Evolutionary conservation across 1,140 invertebrate species (phyloP), one percentile per base, ranked within the genome.

Genomic region (Dendroctonus ponderosae): DNA sequence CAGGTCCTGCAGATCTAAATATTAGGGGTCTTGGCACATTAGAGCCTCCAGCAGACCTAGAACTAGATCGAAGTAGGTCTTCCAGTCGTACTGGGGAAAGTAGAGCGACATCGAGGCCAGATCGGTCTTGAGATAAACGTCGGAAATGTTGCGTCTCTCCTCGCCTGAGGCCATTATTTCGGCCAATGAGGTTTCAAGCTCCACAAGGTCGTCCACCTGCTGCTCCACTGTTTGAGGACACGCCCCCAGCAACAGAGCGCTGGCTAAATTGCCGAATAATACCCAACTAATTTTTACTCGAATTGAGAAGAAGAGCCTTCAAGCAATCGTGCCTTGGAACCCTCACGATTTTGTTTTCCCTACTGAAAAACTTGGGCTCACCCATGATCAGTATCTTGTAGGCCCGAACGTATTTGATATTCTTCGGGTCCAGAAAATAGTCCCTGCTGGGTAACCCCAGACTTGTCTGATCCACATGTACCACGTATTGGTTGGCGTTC

Each of bases 401-500:
- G 2, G 92, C 92, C 44, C 87, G 81, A 26, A 94, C 77, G 72
- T 92, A 91, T 40, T 85, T 80, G 65, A 82, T 80, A 73, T 91
- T 90, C 0, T 81, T 82, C 12, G 85, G 78, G 74, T 90, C 86
- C 11, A 94, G 80, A 78, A 90, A 96, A 75, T 96, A 95, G 72
- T 94, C 92, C 57, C 90, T 83, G 9, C 90, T 91, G 8, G 93
- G 92, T 67, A 96, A 81, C 15, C 92, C 92, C 69, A 96, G 82
- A n/a, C 85, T 87, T 0, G 91, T 90, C 80, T 96, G 92, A 82
- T 96, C 93, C 70, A 96, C 85, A 80, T 94, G 92, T 70, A 95
- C 91, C 3, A 94, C 87, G 77, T 93, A 91, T 73, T 88, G 84
- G 70, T 92, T 86, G 0, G 92, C 93, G 79, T 95, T 92, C 75